Base-by-base conservation (phyloP, 2,888 invertebrate species). In the Apamea monoglypha region DNA sequence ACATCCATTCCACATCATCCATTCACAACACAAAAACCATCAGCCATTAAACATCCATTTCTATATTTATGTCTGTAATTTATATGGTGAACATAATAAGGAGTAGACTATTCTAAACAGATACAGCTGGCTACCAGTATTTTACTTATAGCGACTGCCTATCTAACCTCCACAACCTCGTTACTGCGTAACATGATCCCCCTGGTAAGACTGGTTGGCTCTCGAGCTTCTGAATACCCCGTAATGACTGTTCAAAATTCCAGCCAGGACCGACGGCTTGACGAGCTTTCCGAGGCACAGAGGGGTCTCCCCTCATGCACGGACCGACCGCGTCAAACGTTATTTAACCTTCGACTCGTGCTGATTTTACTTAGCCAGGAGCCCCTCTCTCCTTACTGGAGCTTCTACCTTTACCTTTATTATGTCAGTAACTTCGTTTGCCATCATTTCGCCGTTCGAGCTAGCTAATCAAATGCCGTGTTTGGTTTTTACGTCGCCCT, bases 401-500 rank as follows among this genome's bases (percentile, higher is more conserved):
- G 25, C 61, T 85, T 77, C 78, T 84, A 36, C 4, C 0, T 4
- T 16, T 0, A 14, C 14, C 56, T 63, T 36, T 72, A 25, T 21
- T 5, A 16, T 16, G 25, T 16, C 32, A 32, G 10, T 78, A 78
- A 85, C 68, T 72, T 74, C 36, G 47, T 84, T 85, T 72, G n/a
- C 67, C 29, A 50, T 56, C 74, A 82, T 84, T 82, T 78, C 85
- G 85, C 69, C 74, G 82, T 74, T 71, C 71, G 61, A 72, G 47
- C 53, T 2, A 36, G 64, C 74, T 72, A 82, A 84, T 85, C 74
- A 53, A 64, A 74, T 74, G 74, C 47, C 68, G n/a, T 71, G 82
- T 84, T 85, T 78, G 78, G 74, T 85, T 85, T 84, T 84, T 82
- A 50, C 68, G 74, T 68, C 64, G 21, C 68, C n/a, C 10, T 81